Evolutionary conservation across 2,888 invertebrate species (phyloP), one percentile per base, ranked within the genome.

Genomic region (Xestoiulus laeticollis): DNA sequence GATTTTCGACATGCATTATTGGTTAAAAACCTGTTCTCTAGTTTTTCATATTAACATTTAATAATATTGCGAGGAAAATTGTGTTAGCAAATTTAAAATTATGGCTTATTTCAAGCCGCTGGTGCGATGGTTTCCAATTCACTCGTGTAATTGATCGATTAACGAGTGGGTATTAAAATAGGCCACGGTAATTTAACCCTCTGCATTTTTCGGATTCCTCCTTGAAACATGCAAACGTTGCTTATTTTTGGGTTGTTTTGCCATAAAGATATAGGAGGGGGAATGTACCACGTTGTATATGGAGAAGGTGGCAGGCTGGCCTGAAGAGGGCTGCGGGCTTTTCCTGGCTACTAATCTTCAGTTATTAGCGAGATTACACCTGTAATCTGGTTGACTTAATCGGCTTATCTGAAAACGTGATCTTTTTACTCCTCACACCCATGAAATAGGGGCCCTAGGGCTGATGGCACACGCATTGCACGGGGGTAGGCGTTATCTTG

Each of bases 161-260:
- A 59, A 59, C 59, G 59, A 59, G 59, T 59, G 59, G 59, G 59
- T 59, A 59, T 38, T 38, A 38, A 38, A 59, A 59, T 59, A 59
- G 59, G 59, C 59, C 59, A 59, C 59, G 59, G 59, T n/a, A 59
- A 59, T 59, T 59, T 59, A 59, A 59, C 59, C 59, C 59, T 59
- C 22, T n/a, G 59, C 59, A 59, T 59, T 59, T 59, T 59, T 59
- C 59, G 59, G 59, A 59, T 59, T 59, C 59, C n/a, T 59, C 59
- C 59, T 16, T 59, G 59, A 59, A 59, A 59, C 59, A n/a, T 59
- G n/a, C 59, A 3, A 16, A 16, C 48, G 12, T 3, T 48, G n/a
- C n/a, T 59, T 59, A 59, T 59, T 59, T 59, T n/a, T 59, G 3
- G 59, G 59, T 19, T 59, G 8, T 59, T 59, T 59, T n/a, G n/a